Percentiles rank a stretch among this genome's conserved stretches.
phyloP scores from a whole-genome alignment of 2,797 vertebrate genomes.

The Todus mexicanus region DNA sequence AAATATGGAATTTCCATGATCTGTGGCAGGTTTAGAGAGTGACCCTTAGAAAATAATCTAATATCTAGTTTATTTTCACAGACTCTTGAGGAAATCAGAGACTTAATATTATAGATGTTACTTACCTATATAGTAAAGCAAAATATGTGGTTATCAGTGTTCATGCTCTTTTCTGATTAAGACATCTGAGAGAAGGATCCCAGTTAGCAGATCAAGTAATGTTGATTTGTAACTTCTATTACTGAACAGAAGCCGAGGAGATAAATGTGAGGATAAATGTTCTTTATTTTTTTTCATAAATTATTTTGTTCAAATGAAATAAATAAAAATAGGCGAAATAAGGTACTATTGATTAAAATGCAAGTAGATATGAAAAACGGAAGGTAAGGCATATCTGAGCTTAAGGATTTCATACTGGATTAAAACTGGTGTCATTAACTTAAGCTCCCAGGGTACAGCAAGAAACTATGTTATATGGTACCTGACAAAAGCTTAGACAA shows the following conservation, averaged over 20 bases:
- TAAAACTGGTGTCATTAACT: background rate
- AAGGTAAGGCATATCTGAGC: background rate
- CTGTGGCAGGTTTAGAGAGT: background rate
- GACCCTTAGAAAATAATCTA: background rate
- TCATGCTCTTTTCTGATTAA: background rate
- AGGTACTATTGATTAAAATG: too few relatives aligned
- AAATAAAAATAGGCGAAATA: background rate
- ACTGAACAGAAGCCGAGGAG: background rate
- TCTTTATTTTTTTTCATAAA: background rate
- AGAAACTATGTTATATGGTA: accelerated
- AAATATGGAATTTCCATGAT: background rate
- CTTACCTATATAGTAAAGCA: too few relatives aligned
- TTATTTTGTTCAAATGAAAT: background rate
- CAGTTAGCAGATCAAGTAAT: background rate
- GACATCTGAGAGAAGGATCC: background rate
- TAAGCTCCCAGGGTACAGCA: background rate
- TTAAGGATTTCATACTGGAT: background rate
- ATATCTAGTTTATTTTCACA: too few relatives aligned
- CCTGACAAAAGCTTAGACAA: background rate
- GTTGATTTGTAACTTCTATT: background rate
- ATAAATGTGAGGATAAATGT: background rate
- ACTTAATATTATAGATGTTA: too few relatives aligned
- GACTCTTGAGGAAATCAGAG: too few relatives aligned
- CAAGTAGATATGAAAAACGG: background rate
- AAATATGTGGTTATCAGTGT: too few relatives aligned